phyloP scores from a whole-genome alignment of 2,888 invertebrate genomes.

The Mythimna albipuncta region DNA sequence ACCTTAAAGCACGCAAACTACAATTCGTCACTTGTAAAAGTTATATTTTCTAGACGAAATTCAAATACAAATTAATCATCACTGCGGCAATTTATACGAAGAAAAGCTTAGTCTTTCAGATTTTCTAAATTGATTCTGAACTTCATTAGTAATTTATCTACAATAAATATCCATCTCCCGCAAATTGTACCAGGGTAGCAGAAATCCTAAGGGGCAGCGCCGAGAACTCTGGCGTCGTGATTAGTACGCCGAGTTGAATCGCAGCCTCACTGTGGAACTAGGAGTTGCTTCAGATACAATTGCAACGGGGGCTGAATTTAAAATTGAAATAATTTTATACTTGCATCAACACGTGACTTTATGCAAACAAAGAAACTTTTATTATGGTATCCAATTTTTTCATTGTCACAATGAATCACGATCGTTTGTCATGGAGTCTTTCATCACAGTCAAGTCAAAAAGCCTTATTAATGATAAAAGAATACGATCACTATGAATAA shows the following conservation, averaged over 20 bases:
- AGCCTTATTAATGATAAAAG: not conserved
- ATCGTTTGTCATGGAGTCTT: not conserved
- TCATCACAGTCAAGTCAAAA: not conserved
- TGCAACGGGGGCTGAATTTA: slow-evolving; percentile 15
- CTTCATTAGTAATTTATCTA: not conserved
- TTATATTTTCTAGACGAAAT: not conserved
- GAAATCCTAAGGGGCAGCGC: slow-evolving; percentile 20
- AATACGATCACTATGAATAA: not conserved
- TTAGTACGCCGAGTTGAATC: slow-evolving; percentile 33
- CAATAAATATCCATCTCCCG: slow-evolving; percentile 11
- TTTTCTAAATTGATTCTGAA: not conserved
- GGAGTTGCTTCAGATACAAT: slow-evolving; percentile 28
- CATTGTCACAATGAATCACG: not conserved
- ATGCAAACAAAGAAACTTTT: not conserved
- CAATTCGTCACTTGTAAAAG: not conserved
- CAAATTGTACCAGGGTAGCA: slow-evolving; percentile 26
- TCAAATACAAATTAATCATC: not conserved
- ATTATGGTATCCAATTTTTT: not conserved
- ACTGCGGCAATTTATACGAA: not conserved
- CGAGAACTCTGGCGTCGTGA: slow-evolving; percentile 19
- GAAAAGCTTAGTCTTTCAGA: not conserved
- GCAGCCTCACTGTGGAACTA: not conserved
- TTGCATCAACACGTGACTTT: not conserved
- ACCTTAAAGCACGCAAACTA: too few species aligned
- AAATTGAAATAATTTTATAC: not conserved